Base-by-base conservation (phyloP, 2,888 invertebrate genomes). In the Iselma pallidipennis region DNA sequence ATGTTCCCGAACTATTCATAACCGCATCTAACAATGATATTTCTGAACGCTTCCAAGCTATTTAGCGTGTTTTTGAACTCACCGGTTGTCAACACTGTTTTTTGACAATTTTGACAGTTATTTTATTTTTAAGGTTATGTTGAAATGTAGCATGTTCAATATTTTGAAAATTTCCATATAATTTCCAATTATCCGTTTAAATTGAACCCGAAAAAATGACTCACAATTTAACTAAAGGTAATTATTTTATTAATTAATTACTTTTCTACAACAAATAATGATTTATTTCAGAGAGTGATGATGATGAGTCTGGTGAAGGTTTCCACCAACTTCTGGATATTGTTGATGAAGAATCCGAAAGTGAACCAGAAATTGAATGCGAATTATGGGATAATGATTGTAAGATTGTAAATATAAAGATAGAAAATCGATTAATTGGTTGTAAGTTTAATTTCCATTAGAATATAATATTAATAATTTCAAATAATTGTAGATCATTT, bases 321-420 rank as follows among this genome's bases (percentile, higher is more conserved):
- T n/a, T n/a, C n/a, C n/a, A n/a, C n/a, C n/a, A n/a, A n/a, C n/a
- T n/a, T 19, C 21, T 71, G 3, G 55, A 55, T 26, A 66, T 66
- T 48, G 59, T 66, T 52, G 73, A 71, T 57, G 73, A 71, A 56
- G 71, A 71, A 2, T 76, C 77, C 4, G 78, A 76, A 55, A 75
- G 74, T 64, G 79, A 79, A 66, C 70, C 74, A 16, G 80, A 81
- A 59, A 37, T 72, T 31, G 78, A 79, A 33, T 78, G 79, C 67
- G 74, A 74, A 53, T 14, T 61, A 21, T 80, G 80, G 80, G 80
- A 80, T 66, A 56, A 70, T 31, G 78, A 79, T 60, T 78, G 76
- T 63, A 68, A 68, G 61, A 61, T 76, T 49, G 45, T 70, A 6
- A 25, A 31, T 52, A 42, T 28, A 23, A 23, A 28, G 31, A 16